A percentile compares a stretch with the other conserved stretches of the same genome.
Evolutionary conservation across 2,113 vertebrate genomes (phyloP).

Genomic region (Polypterus bichir): DNA sequence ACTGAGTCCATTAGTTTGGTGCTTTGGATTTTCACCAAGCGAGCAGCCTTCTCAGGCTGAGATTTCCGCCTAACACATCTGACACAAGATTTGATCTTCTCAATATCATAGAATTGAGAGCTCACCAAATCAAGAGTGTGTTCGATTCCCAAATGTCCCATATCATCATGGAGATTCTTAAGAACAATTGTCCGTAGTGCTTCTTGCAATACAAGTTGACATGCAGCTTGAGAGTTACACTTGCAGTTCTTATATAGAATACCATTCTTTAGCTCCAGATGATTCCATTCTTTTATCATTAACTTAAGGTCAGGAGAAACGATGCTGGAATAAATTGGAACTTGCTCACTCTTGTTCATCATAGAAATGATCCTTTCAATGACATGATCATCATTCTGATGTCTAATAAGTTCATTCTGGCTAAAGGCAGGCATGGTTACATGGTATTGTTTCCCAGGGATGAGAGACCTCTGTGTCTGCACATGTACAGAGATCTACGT

Average conservation of each 20-base stretch:
- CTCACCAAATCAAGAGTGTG: slow-evolving; percentile 13
- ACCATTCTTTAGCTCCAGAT: slow-evolving; percentile 1
- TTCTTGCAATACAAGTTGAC: slow-evolving; percentile 7
- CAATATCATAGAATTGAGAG: slow-evolving; percentile 17
- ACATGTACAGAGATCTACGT: too few relatives aligned
- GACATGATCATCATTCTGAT: slow-evolving; percentile 2
- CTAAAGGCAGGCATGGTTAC: not conserved
- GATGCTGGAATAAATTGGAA: not conserved
- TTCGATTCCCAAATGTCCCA: slow-evolving; percentile 16
- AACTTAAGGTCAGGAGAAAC: not conserved
- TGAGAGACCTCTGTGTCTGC: too few relatives aligned
- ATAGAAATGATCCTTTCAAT: not conserved
- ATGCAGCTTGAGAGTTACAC: too few relatives aligned
- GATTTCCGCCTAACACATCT: slow-evolving; percentile 5
- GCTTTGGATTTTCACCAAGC: too few relatives aligned
- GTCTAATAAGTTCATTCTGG: not conserved
- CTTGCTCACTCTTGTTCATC: not conserved
- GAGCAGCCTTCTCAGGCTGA: not conserved
- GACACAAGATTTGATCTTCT: slow-evolving; percentile 8
- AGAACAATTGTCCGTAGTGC: slow-evolving; percentile 6
- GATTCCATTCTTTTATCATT: slow-evolving; percentile 1
- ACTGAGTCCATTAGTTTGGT: slow-evolving; percentile 2
- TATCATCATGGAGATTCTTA: slow-evolving; percentile 15
- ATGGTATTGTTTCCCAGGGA: too few relatives aligned
- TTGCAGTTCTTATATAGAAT: slow-evolving; percentile 6